Evolutionary conservation across 1,140 invertebrate species (phyloP), one percentile per base, ranked within the genome.

Genomic region (Neuroterus valhalla): DNA sequence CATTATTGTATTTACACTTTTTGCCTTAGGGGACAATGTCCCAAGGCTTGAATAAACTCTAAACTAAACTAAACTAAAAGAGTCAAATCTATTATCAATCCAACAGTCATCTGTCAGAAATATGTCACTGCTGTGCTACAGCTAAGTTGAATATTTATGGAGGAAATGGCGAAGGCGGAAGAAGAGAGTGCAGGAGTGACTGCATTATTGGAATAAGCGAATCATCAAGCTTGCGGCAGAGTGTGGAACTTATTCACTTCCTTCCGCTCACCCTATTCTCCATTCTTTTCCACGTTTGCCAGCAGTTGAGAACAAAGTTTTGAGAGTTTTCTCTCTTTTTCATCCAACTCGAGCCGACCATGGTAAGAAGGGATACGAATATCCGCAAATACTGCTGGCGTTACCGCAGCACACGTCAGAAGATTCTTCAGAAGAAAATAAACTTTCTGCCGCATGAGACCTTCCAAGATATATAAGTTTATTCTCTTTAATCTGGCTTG

Each of bases 201-300:
- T 62, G 52, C 52, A 62, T 62, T 62, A 62, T 62, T 23, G 52
- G 21, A 62, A 62, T 62, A 62, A 62, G 52, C 52, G 52, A 38
- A 62, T 62, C 52, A 62, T 38, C 52, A 26, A 15, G 52, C 52
- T 62, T 62, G 52, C 23, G 23, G 52, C 26, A 62, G 52, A 62
- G 26, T 31, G 31, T 62, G 21, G 12, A 62, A 62, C 52, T 62
- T 62, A 62, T 26, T 62, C 52, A 62, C 52, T 62, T 62, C 31
- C 21, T 55, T 26, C 26, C 11, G 26, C 26, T 4, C n/a, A 31
- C 11, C 23, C 21, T 31, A 31, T 62, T 62, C 52, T 62, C 21
- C 14, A 14, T 62, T 12, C 50, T 55, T 26, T 55, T 62, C 31
- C 52, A 62, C 52, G 52, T 62, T 31, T 62, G 52, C 52, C 26